Evolutionary conservation across 2,797 vertebrate species (phyloP).

Genomic region (Dermochelys coriacea): DNA sequence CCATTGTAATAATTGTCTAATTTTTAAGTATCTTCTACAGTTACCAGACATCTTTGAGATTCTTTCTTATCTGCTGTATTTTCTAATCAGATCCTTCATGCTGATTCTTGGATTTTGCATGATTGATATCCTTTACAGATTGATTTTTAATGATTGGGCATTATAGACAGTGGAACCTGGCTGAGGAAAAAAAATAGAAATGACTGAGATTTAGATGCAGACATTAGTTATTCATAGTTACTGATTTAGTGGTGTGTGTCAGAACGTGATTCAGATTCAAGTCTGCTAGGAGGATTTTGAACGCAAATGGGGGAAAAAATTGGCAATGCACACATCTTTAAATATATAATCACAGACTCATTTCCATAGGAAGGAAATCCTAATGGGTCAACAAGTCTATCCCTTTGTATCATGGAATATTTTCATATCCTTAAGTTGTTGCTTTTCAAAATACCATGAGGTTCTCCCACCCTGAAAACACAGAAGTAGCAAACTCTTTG

Average conservation of each 20-base stretch:
- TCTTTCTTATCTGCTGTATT: neutral
- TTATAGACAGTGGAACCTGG: neutral
- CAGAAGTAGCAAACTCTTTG: neutral
- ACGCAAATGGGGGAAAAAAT: neutral
- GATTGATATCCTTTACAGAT: neutral
- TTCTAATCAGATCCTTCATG: neutral
- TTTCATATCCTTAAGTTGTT: neutral
- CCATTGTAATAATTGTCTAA: rapidly evolving
- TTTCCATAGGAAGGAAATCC: conserved; percentile 21
- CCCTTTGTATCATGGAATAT: conserved; percentile 46
- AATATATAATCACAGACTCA: conserved; percentile 40
- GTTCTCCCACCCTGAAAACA: neutral
- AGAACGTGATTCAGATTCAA: conserved; percentile 25
- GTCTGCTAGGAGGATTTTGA: neutral
- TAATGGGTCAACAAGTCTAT: neutral
- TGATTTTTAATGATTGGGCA: neutral
- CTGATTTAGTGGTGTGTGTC: neutral
- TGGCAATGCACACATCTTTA: conserved; percentile 36
- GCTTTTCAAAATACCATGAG: neutral
- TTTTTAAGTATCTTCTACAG: neutral
- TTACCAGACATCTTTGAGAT: neutral
- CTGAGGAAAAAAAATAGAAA: neutral
- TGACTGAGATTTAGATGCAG: neutral
- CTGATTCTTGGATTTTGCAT: neutral
- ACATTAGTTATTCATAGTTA: conserved; percentile 25